Percentiles rank a stretch among this genome's conserved stretches.
Conservation (phyloP, 1,140 invertebrate genomes). For the Apis laboriosa region DNA sequence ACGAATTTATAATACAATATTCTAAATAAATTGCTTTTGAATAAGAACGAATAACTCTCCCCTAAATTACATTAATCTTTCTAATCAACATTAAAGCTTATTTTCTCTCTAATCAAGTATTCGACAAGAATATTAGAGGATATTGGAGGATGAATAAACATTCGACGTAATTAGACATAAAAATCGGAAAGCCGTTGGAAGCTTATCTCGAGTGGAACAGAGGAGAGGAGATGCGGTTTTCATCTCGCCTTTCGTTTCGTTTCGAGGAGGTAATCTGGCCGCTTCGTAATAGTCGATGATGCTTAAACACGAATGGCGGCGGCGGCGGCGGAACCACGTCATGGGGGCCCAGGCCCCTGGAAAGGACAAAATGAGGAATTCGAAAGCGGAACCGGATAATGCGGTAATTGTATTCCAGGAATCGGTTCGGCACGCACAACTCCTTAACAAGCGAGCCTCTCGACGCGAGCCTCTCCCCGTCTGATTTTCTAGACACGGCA, state of each 20-base stretch:
- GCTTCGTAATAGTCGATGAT: conserved; percentile 21
- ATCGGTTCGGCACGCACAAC: conserved; percentile 63
- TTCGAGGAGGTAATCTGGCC: not conserved
- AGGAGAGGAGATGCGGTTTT: not conserved
- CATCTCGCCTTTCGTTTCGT: not conserved
- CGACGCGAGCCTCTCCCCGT: conserved; percentile 36
- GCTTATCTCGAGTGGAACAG: not conserved
- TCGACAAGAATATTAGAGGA: no score
- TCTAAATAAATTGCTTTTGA: no score
- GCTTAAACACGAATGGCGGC: conserved; percentile 41
- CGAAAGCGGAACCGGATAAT: conserved; percentile 72
- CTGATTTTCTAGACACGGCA: conserved; percentile 55
- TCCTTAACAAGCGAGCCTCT: conserved; percentile 62
- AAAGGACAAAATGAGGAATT: conserved; percentile 65
- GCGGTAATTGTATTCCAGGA: conserved; percentile 68
- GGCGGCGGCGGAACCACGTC: conserved; percentile 23
- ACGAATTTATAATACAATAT: no score
- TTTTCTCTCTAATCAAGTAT: no score
- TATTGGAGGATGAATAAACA: not conserved
- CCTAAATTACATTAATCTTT: no score
- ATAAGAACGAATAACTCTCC: no score
- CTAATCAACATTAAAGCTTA: no score
- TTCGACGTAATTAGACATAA: not conserved
- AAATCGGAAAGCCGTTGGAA: not conserved
- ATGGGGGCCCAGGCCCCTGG: not conserved